These are phyloP conservation scores for Cyprinus carpio DNA, from an alignment of 2,113 vertebrate species.

Conservation along the genomic window DNA sequence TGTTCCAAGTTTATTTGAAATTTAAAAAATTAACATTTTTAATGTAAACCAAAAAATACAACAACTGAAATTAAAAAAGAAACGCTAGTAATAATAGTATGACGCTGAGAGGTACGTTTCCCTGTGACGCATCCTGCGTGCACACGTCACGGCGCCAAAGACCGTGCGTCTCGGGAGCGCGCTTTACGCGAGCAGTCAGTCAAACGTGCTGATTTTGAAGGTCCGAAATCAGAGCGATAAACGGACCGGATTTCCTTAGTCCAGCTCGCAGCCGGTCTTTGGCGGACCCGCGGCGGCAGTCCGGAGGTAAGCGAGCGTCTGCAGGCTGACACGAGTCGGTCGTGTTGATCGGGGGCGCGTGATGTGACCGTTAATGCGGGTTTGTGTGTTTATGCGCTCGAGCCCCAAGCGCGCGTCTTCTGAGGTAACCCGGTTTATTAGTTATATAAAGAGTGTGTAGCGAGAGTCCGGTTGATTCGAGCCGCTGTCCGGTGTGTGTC, in stretches of 20 bases:
- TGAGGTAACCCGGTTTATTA: not conserved
- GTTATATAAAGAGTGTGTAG: not conserved
- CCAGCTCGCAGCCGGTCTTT: not conserved
- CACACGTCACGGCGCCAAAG: not conserved
- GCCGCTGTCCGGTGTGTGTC: not conserved
- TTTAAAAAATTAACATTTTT: too few relatives aligned
- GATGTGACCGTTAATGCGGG: not conserved
- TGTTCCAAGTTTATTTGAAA: not conserved
- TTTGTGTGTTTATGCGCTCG: not conserved
- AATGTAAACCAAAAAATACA: not conserved
- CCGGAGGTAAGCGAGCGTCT: not conserved
- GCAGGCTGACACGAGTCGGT: too few relatives aligned
- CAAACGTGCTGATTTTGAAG: constrained; percentile 25
- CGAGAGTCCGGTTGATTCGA: not conserved
- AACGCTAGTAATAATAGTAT: not conserved
- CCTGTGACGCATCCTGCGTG: not conserved
- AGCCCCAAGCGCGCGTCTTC: not conserved
- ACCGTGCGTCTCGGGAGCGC: not conserved
- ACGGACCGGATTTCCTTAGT: not conserved
- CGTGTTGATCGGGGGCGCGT: not conserved
- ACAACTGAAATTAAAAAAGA: not conserved
- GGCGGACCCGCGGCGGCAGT: not conserved
- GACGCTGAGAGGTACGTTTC: constrained; percentile 3
- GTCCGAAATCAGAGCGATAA: not conserved
- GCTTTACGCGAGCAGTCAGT: not conserved